These are phyloP conservation scores for Siniperca knerii DNA, from an alignment of 2,113 vertebrate genomes.

Conservation along the genomic window DNA sequence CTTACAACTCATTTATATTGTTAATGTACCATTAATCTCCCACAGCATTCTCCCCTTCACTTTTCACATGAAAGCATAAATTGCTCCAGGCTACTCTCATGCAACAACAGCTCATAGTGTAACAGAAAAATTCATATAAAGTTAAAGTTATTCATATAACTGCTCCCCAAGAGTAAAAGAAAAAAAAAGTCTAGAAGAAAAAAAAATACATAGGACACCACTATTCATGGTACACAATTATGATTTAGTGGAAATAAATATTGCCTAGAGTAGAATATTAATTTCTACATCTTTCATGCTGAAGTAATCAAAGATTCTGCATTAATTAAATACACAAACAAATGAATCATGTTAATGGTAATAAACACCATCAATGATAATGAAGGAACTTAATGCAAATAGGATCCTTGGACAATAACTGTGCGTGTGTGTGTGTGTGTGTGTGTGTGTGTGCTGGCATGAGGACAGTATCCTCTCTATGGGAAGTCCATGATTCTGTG, in stretches of 20 bases:
- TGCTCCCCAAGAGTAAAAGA: conserved; percentile 25
- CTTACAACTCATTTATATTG: conserved; percentile 74
- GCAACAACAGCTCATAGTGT: conserved; percentile 62
- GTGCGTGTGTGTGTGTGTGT: conserved; percentile 23
- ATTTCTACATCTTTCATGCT: conserved; percentile 54
- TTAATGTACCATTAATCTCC: conserved; percentile 83
- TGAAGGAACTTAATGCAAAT: conserved; percentile 70
- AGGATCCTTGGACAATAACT: conserved; percentile 66
- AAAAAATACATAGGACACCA: conserved; percentile 17
- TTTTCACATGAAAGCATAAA: conserved; percentile 78
- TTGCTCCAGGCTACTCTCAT: conserved; percentile 73
- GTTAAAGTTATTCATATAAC: background rate
- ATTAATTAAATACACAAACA: conserved; percentile 81
- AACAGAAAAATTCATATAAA: conserved; percentile 41
- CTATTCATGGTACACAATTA: conserved; percentile 50
- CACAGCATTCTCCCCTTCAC: conserved; percentile 53
- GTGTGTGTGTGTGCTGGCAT: conserved; percentile 35
- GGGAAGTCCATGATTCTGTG: conserved; percentile 53
- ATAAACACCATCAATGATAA: conserved; percentile 79
- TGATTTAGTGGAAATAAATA: conserved; percentile 57
- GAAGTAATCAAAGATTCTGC: conserved; percentile 74
- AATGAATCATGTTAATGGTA: conserved; percentile 72
- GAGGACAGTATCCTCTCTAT: conserved; percentile 44
- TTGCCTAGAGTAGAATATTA: conserved; percentile 67
- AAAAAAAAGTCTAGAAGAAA: background rate